phyloP scores from a whole-genome alignment of 2,113 vertebrate genomes.

The Myotis lucifugus region DNA sequence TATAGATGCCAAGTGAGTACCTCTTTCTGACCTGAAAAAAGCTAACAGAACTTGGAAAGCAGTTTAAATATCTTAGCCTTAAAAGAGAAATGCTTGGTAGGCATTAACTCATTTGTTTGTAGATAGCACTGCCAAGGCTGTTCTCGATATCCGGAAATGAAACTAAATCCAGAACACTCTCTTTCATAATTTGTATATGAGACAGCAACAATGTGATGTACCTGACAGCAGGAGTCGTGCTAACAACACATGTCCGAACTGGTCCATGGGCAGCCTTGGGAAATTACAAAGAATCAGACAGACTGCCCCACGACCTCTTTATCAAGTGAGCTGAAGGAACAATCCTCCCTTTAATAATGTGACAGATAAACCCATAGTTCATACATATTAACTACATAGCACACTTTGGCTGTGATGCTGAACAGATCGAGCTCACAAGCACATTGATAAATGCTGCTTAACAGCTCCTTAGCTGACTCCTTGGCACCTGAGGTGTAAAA shows the following conservation, averaged over 20 bases:
- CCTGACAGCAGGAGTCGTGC: background rate
- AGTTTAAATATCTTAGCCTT: background rate
- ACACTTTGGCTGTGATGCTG: background rate
- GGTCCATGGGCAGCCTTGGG: background rate
- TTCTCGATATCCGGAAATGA: background rate
- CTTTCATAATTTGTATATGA: background rate
- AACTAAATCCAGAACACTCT: background rate
- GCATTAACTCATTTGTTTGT: background rate
- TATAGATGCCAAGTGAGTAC: background rate
- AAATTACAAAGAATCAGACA: background rate
- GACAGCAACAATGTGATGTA: background rate
- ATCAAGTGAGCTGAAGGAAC: background rate
- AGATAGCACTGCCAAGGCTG: background rate
- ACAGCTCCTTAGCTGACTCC: background rate
- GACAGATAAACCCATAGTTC: background rate
- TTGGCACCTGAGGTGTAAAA: slow-evolving; percentile 22
- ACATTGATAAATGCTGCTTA: slow-evolving; percentile 42
- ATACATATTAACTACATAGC: slow-evolving; percentile 41
- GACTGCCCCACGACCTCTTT: background rate
- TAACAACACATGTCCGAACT: background rate
- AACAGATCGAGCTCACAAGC: background rate
- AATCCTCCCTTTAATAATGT: background rate
- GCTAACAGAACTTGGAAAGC: background rate
- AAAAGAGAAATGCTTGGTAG: background rate
- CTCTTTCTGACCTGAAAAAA: slow-evolving; percentile 32